phyloP scores from a whole-genome alignment of 2,797 vertebrate species.

The Anas acuta region DNA sequence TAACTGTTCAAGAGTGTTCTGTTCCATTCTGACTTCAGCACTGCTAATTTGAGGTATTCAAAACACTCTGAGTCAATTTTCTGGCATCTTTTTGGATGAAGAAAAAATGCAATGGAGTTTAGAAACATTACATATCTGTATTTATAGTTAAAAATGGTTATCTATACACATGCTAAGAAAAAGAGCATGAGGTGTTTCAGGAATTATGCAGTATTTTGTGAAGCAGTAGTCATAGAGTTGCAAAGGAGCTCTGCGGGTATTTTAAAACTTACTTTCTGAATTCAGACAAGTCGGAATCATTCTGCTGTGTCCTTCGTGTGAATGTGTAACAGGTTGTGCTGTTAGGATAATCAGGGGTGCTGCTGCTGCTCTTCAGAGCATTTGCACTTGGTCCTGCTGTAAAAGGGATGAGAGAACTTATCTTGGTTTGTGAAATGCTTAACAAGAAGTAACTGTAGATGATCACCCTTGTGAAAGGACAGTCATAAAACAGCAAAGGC shows the following conservation, averaged over 20 bases:
- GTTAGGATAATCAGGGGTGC: background rate
- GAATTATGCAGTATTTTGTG: background rate
- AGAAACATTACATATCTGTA: background rate
- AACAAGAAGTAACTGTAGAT: background rate
- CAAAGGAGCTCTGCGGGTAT: background rate
- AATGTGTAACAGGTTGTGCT: background rate
- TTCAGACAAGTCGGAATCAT: background rate
- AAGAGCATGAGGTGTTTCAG: background rate
- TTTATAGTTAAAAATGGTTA: background rate
- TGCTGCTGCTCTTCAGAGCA: background rate
- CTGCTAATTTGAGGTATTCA: background rate
- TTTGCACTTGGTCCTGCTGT: background rate
- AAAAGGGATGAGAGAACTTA: background rate
- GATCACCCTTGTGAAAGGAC: background rate
- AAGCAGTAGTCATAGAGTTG: background rate
- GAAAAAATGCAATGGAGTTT: background rate
- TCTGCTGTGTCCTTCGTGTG: background rate
- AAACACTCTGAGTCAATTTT: background rate
- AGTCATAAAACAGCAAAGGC: background rate
- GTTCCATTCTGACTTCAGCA: background rate
- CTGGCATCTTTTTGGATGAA: background rate
- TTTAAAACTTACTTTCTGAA: background rate
- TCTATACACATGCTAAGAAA: background rate
- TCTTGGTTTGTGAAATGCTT: background rate
- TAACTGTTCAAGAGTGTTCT: background rate